These are phyloP conservation scores for Romanomermis culicivorax DNA, from an alignment of 2,888 invertebrate genomes.

Conservation along the genomic window DNA sequence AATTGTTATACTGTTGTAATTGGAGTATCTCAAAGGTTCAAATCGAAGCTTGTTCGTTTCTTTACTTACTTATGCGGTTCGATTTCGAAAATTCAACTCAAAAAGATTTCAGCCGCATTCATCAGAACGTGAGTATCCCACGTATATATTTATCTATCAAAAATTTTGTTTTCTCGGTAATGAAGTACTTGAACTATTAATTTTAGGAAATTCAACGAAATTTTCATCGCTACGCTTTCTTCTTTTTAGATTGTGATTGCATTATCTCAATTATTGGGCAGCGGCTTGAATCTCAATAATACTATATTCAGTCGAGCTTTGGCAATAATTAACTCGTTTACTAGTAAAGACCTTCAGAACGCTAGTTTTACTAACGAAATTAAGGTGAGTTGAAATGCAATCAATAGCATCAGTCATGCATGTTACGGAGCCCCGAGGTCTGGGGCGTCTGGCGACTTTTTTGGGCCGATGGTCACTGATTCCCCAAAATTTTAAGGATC, in stretches of 20 bases:
- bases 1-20: conserved; percentile 53
- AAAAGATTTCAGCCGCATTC: conserved; percentile 64
- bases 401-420: too few relatives aligned
- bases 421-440: too few relatives aligned
- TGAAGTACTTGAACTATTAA: background rate
- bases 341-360: conserved; percentile 72
- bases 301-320: conserved; percentile 82
- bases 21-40: conserved; percentile 60
- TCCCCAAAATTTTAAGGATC: too few relatives aligned
- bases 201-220: conserved; percentile 11
- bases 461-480: too few relatives aligned
- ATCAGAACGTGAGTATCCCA: conserved; percentile 50
- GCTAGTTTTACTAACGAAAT: conserved; percentile 37
- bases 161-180: background rate
- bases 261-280: conserved; percentile 75
- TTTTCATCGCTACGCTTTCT: background rate
- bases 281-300: conserved; percentile 52
- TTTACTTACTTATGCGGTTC: conserved; percentile 74
- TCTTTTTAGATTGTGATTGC: conserved; percentile 62
- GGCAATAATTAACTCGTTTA: conserved; percentile 73
- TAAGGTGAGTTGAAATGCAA: conserved; percentile 6
- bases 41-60: conserved; percentile 69
- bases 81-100: conserved; percentile 71
- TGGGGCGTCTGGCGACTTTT: too few relatives aligned
- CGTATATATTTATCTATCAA: too few relatives aligned